These are phyloP conservation scores for Doris montereyensis DNA, from an alignment of 2,888 invertebrate species.

Conservation along the genomic window DNA sequence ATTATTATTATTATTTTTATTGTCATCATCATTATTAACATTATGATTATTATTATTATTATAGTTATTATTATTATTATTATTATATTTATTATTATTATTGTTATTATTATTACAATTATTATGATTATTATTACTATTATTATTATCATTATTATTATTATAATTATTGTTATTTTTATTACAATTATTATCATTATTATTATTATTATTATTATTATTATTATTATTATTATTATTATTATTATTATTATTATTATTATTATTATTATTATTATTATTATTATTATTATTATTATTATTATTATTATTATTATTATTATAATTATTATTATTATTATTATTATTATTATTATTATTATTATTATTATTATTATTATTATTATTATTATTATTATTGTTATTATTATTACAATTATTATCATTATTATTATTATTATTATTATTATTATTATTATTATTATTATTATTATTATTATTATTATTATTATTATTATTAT, in stretches of 20 bases:
- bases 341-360: background rate
- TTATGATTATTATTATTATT: conserved; percentile 15
- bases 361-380: background rate
- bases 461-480: conserved; percentile 16
- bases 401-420: conserved; percentile 15
- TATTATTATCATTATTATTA: conserved; percentile 16
- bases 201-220: too few relatives aligned
- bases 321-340: background rate
- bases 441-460: background rate
- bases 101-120: background rate
- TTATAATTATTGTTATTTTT: too few relatives aligned
- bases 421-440: conserved; percentile 6
- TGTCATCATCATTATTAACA: background rate
- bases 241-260: too few relatives aligned
- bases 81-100: conserved; percentile 18
- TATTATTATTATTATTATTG: conserved; percentile 18
- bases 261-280: conserved; percentile 20
- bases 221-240: too few relatives aligned
- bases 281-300: conserved; percentile 17
- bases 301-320: conserved; percentile 6
- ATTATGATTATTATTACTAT: conserved; percentile 16
- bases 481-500: conserved; percentile 17
- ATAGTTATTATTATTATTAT: conserved; percentile 9
- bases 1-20: background rate
- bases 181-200: too few relatives aligned